Evolutionary conservation across 1,140 invertebrate genomes (phyloP), one percentile per base, ranked within the genome.

Genomic region (Heliconius eleuchia): DNA sequence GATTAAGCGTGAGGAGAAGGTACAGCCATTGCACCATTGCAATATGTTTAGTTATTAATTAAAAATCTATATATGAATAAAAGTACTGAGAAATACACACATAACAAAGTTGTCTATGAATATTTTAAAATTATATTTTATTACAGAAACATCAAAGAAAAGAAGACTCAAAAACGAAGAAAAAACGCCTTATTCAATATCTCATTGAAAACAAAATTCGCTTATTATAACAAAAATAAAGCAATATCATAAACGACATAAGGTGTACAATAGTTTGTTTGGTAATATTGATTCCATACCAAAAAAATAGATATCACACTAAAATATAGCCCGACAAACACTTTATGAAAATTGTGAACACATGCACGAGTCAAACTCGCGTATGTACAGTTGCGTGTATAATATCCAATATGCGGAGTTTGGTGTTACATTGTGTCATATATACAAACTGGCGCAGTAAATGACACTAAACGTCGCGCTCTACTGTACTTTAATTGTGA

Each of bases 1-100:
- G 97, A 98, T 94, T 97, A 97, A 96, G 60, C 71, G 72, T 71
- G 75, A 66, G 9, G 37, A 66, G 66, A 52, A 77, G 74, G 74
- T 75, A 75, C 37, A 27, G n/a, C 30, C 30, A 37, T 52, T n/a
- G 42, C 42, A 55, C 7, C n/a, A 37, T 74, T 52, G n/a, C 27
- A 27, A 52, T 27, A 74, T 74, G 19, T 7, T 74, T n/a, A 55
- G 13, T 11, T n/a, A 71, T 37, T 71, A 71, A 39, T 71, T n/a
- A 72, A n/a, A 19, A 6, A 42, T 13, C 1, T 0, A 11, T 66
- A 30, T 13, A 66, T 46, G 13, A 46, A 4, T 46, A 46, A 46
- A 16, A 46, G 42, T 46, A 46, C 11, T 46, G 11, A 46, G 0
- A 46, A 46, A 16, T 46, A 46, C 3, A 37, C 34, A 37, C 34